These are phyloP conservation scores for Platichthys flesus DNA, from an alignment of 2,113 vertebrate genomes.

Conservation along the genomic window DNA sequence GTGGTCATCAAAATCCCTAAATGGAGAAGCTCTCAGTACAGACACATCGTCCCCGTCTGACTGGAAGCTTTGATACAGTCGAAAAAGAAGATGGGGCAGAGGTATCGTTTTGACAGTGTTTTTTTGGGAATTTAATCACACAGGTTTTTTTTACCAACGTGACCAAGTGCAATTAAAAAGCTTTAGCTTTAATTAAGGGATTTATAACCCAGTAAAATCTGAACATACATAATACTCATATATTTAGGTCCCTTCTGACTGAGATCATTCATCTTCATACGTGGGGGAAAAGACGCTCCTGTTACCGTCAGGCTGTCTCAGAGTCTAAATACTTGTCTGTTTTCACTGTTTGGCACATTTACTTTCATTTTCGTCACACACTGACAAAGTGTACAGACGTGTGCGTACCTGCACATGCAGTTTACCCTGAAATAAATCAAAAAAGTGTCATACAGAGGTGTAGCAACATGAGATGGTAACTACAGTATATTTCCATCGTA, in stretches of 20 bases:
- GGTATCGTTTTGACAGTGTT: background rate
- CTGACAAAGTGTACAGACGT: slow-evolving; percentile 56
- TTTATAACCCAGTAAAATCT: background rate
- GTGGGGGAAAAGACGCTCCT: too few species aligned
- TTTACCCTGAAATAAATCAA: slow-evolving; percentile 78
- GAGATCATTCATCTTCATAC: too few species aligned
- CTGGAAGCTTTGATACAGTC: too few species aligned
- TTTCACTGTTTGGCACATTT: slow-evolving; percentile 77
- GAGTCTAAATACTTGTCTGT: slow-evolving; percentile 32
- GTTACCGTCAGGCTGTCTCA: background rate
- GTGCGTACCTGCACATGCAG: slow-evolving; percentile 40
- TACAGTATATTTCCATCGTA: slow-evolving; percentile 79
- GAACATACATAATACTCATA: background rate
- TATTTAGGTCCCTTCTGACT: too few species aligned
- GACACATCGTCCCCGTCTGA: too few species aligned
- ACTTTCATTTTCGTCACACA: slow-evolving; percentile 45
- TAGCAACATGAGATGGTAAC: slow-evolving; percentile 84
- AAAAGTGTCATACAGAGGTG: slow-evolving; percentile 77
- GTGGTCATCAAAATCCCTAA: background rate
- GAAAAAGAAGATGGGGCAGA: background rate
- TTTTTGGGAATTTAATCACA: background rate
- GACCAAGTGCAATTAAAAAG: background rate
- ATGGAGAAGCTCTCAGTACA: too few species aligned
- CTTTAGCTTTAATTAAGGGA: background rate
- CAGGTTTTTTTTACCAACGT: background rate